Evolutionary conservation across 2,888 invertebrate species (phyloP), one percentile per base, ranked within the genome.

Genomic region (Ophonus ardosiacus): DNA sequence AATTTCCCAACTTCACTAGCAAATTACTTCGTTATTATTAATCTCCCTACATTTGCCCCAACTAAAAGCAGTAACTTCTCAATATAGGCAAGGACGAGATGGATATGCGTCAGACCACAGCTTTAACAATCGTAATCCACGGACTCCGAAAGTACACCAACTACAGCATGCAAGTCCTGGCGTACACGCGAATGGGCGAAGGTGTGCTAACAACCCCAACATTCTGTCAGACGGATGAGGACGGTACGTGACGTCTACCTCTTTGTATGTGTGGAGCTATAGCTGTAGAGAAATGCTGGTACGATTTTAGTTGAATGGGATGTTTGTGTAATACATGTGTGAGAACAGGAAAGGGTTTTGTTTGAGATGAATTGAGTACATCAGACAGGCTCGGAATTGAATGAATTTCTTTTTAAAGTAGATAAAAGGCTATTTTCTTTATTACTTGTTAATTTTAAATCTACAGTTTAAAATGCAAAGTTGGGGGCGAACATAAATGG

Each of bases 91-190:
- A 92, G 87, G 93, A 93, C 86, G 93, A 93, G 87, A 92, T 93
- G 76, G 93, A 93, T 88, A 93, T 93, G 0, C 92, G 95, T 31
- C 95, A 95, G 90, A 95, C 95, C 0, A 94, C 94, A 21, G 94
- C 95, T 0, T 90, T 95, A 85, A 95, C 95, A 56, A 94, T 94
- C 0, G 95, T 96, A 80, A 92, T 96, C 38, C 94, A 94, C 0
- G 94, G 94, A 3, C 92, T 97, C 86, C 93, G 95, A 88, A 96
- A 95, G 89, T 96, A 93, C 90, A 95, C 96, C 43, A 97, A 97
- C 91, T 97, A 97, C 90, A 96, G 96, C 89, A 93, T 97, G 86
- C 96, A 96, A 91, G 95, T 97, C 8, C 89, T 96, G 88, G 96
- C 96, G 0, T 96, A 93, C 90, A 97, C 96, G 0, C 93, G 96